phyloP scores from a whole-genome alignment of 2,888 invertebrate genomes.

The Mesorhabditis sp. region DNA sequence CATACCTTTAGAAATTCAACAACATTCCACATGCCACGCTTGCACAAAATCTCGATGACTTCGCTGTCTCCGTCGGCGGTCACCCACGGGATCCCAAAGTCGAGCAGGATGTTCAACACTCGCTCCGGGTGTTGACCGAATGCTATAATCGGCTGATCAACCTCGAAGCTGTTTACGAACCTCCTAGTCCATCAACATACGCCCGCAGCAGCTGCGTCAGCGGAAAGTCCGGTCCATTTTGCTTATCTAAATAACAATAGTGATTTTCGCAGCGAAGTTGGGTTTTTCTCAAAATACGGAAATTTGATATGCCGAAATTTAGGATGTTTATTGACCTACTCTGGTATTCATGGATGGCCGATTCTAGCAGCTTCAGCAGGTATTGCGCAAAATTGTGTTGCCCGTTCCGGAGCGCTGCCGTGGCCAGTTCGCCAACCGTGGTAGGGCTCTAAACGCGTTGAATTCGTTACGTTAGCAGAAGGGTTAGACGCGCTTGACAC shows the following conservation, averaged over 20 bases:
- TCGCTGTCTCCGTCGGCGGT: neutral
- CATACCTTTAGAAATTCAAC: neutral
- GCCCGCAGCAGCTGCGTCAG: neutral
- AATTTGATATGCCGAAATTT: no score
- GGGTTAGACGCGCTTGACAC: no score
- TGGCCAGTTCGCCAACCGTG: slow-evolving; percentile 23
- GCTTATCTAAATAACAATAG: neutral
- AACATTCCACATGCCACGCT: neutral
- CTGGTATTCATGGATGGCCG: neutral
- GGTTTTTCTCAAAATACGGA: no score
- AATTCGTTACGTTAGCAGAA: no score
- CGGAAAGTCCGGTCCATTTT: neutral
- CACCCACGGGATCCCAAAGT: neutral
- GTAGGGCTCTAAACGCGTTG: slow-evolving; percentile 13
- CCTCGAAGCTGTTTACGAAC: neutral
- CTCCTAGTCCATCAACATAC: neutral
- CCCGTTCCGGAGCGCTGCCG: slow-evolving; percentile 21
- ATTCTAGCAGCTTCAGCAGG: slow-evolving; percentile 28
- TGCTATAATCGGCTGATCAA: neutral
- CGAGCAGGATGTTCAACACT: neutral
- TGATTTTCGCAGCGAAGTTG: no score
- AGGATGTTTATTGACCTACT: no score
- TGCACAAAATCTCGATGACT: neutral
- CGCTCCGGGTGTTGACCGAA: neutral
- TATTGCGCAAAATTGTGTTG: slow-evolving; percentile 35